These are phyloP conservation scores for Prietella phreatophila DNA, from an alignment of 2,113 vertebrate genomes.

Conservation along the genomic window DNA sequence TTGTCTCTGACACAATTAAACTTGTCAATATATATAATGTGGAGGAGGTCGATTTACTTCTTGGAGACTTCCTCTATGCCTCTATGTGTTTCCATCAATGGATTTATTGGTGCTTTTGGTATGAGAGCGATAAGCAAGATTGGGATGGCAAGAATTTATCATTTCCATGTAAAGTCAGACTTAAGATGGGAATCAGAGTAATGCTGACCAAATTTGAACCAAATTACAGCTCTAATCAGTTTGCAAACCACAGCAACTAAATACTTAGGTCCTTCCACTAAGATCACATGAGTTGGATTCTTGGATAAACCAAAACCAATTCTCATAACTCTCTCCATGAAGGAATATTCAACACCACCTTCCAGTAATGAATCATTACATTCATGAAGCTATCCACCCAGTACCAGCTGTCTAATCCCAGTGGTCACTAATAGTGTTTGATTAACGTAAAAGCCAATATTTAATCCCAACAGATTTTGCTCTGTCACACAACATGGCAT, in stretches of 20 bases:
- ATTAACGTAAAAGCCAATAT: constrained; percentile 6
- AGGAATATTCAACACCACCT: background rate
- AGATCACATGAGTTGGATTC: background rate
- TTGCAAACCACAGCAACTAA: background rate
- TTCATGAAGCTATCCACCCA: constrained; percentile 1
- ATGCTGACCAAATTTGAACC: too few relatives aligned
- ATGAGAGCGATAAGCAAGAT: background rate
- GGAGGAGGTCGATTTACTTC: background rate
- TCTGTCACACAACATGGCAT: background rate
- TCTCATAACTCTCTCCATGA: background rate
- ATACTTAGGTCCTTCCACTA: background rate
- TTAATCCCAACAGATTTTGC: constrained; percentile 19
- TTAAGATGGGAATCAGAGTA: background rate
- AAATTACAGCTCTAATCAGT: background rate
- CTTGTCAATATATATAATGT: background rate
- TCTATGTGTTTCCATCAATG: background rate
- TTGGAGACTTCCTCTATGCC: background rate
- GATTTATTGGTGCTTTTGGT: background rate
- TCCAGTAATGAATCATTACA: background rate
- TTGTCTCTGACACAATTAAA: background rate
- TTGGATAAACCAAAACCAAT: background rate
- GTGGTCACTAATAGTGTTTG: constrained; percentile 12
- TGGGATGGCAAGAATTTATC: background rate
- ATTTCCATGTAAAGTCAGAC: background rate
- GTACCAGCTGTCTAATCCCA: background rate